These are phyloP conservation scores for Macaria notata DNA, from an alignment of 2,888 invertebrate genomes.

Conservation along the genomic window DNA sequence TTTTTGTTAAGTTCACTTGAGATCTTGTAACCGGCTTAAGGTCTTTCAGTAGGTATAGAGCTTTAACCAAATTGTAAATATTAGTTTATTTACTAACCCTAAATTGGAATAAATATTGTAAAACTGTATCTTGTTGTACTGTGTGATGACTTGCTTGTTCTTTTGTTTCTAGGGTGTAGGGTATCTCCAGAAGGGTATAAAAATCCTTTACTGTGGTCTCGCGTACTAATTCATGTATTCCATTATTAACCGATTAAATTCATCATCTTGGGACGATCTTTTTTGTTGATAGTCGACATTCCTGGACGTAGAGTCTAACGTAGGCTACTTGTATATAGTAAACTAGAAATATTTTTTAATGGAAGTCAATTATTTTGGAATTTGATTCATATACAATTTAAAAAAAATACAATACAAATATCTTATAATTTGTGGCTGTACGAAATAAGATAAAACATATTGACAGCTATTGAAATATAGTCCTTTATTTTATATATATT, in stretches of 20 bases:
- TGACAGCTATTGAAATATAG: no score
- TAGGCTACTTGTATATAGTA: no score
- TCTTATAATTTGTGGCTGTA: no score
- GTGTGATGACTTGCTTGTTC: slow-evolving; percentile 43
- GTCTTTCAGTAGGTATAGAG: slow-evolving; percentile 34
- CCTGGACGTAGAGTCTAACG: no score
- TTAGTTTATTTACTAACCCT: slow-evolving; percentile 22
- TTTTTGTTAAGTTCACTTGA: no score
- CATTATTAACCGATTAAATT: slow-evolving; percentile 56
- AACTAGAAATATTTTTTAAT: no score
- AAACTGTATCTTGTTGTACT: slow-evolving; percentile 33
- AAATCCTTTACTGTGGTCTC: slow-evolving; percentile 19
- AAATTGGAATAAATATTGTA: slow-evolving; percentile 39
- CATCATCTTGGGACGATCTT: slow-evolving; percentile 48
- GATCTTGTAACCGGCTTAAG: no score
- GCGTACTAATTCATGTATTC: slow-evolving; percentile 52
- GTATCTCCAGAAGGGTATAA: background rate
- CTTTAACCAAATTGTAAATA: slow-evolving; percentile 43
- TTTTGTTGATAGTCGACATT: slow-evolving; percentile 30
- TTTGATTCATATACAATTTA: no score
- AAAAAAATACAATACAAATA: no score
- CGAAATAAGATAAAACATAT: no score
- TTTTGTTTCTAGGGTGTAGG: slow-evolving; percentile 44
- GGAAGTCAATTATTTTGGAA: no score
- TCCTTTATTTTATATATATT: no score